phyloP scores from a whole-genome alignment of 2,888 invertebrate genomes.

The Bruchidius siliquastri region DNA sequence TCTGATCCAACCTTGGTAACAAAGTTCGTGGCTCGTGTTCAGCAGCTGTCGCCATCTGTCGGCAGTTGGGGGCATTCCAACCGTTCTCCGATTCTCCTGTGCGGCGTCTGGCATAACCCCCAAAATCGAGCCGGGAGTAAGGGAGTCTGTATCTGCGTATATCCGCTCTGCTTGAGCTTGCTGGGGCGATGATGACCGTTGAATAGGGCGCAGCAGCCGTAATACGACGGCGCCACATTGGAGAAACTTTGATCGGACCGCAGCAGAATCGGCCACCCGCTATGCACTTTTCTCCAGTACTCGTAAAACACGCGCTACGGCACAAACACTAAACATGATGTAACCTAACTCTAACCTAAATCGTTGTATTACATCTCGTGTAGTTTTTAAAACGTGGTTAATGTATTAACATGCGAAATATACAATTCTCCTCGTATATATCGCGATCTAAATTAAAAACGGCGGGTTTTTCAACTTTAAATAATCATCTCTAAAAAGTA shows the following conservation, averaged over 20 bases:
- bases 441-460: constrained; percentile 19
- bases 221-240: background rate
- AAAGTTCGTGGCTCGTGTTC: background rate
- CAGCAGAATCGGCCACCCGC: background rate
- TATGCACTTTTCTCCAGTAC: background rate
- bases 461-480: constrained; percentile 20
- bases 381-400: constrained; percentile 14
- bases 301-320: constrained; percentile 30
- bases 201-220: background rate
- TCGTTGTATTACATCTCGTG: constrained; percentile 33
- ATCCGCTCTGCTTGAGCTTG: background rate
- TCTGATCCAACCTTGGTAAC: too few relatives aligned
- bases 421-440: constrained; percentile 34
- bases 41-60: background rate
- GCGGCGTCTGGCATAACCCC: background rate
- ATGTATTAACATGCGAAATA: constrained; percentile 45
- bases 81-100: background rate
- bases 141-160: background rate
- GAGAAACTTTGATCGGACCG: background rate
- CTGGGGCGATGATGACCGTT: background rate
- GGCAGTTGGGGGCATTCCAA: background rate
- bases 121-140: too few relatives aligned
- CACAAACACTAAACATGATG: constrained; percentile 46
- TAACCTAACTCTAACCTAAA: constrained; percentile 41
- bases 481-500: constrained; percentile 21